Evolutionary conservation across 2,888 invertebrate species (phyloP), one percentile per base, ranked within the genome.

Genomic region (Entomobrya proxima): DNA sequence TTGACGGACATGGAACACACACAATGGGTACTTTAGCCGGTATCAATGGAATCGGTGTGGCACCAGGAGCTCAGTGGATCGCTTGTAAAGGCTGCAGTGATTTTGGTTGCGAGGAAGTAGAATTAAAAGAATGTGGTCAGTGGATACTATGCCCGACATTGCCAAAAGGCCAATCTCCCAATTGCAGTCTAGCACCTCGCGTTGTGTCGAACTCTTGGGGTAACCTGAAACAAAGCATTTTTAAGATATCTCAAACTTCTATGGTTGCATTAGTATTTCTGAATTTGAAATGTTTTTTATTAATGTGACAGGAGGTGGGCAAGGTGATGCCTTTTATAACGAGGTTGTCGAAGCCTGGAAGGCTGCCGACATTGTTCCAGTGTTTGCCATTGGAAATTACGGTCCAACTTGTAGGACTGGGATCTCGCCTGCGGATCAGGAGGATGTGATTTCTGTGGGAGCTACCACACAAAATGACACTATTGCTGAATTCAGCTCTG

Each of bases 141-240:
- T 79, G 67, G 67, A 15, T 67, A 0, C 21, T 52, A 1, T 79
- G 79, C 47, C 79, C 79, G 1, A 67, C 69, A n/a, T 18, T 55
- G 0, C 5, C 35, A 9, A 44, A 79, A 13, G 67, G 67, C 13
- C 1, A 7, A 1, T 7, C 32, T 15, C 35, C 50, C 0, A 32
- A 79, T 11, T 79, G 79, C 18, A n/a, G 9, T 11, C 2, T 37
- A 24, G 79, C 79, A 35, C 79, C 79, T 0, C 24, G 37, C 4
- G 24, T 79, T 21, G 69, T 69, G 11, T 35, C 32, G 2, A 50
- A 47, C 21, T 69, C 79, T 9, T 79, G 79, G 79, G 67, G 61
- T 61, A 35, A n/a, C n/a, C n/a, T n/a, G n/a, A n/a, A n/a, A n/a
- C n/a, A n/a, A n/a, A n/a, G n/a, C n/a, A n/a, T n/a, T n/a, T n/a